Percentiles rank a stretch among this genome's conserved stretches.
Conservation (phyloP, 1,140 invertebrate species). For the Belonocnema kinseyi region DNA sequence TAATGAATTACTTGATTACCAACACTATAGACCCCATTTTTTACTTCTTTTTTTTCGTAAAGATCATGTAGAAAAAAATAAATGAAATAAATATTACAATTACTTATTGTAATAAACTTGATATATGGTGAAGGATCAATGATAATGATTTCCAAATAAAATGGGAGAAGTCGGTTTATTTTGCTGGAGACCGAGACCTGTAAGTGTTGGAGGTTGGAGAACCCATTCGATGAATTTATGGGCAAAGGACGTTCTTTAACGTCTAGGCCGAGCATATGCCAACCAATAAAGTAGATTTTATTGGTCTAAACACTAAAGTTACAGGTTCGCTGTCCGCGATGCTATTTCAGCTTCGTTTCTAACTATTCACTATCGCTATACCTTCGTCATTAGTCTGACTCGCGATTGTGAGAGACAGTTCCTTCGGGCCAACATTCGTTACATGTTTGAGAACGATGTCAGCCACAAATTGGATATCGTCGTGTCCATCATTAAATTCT, state of each 20-base stretch:
- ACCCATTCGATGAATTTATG: neutral
- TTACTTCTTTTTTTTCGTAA: too few relatives aligned
- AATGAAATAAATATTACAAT: too few relatives aligned
- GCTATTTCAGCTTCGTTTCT: neutral
- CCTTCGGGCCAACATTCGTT: slow-evolving; percentile 29
- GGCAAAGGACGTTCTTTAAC: neutral
- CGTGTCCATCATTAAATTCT: slow-evolving; percentile 16
- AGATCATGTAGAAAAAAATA: too few relatives aligned
- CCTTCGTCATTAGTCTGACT: slow-evolving; percentile 13
- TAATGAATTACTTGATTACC: too few relatives aligned
- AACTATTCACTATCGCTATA: slow-evolving; percentile 1
- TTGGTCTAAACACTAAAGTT: neutral
- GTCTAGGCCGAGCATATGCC: neutral
- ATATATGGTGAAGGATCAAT: neutral
- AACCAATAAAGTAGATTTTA: slow-evolving; percentile 2
- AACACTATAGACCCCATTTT: too few relatives aligned
- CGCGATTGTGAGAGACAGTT: slow-evolving; percentile 8
- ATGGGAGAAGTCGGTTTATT: neutral
- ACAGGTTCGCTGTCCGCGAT: slow-evolving; percentile 19
- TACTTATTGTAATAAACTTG: too few relatives aligned
- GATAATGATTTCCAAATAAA: neutral
- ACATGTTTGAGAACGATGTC: slow-evolving; percentile 26
- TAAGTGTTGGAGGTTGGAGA: neutral
- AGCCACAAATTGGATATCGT: slow-evolving; percentile 26
- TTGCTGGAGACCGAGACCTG: slow-evolving; percentile 18